Evolutionary conservation across 2,888 invertebrate species (phyloP).

Genomic region (Drosophila demipolita): DNA sequence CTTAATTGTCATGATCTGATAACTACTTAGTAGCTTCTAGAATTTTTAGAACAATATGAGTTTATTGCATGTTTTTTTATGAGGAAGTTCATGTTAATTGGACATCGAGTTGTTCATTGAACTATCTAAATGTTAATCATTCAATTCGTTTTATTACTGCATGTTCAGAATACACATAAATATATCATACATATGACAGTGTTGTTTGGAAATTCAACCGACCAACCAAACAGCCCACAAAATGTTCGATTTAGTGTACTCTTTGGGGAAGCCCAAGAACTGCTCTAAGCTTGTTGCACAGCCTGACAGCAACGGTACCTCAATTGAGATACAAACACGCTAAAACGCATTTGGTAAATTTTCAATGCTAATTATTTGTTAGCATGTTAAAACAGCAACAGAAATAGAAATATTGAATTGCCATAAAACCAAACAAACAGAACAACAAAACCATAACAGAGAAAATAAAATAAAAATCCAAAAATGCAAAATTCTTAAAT

Average conservation of each 20-base stretch:
- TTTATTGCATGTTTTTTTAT: constrained; percentile 62
- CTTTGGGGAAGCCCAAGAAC: constrained; percentile 39
- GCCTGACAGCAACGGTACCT: constrained; percentile 1
- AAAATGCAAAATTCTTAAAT: constrained; percentile 27
- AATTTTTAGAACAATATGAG: constrained; percentile 47
- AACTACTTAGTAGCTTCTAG: constrained; percentile 16
- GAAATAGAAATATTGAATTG: constrained; percentile 64
- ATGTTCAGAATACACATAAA: neutral
- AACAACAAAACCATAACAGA: constrained; percentile 7
- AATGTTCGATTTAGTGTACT: neutral
- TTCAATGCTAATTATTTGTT: constrained; percentile 68
- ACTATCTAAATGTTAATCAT: constrained; percentile 5
- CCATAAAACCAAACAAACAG: constrained; percentile 37
- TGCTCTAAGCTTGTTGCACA: constrained; percentile 33
- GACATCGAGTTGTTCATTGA: constrained; percentile 28
- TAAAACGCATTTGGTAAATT: constrained; percentile 24
- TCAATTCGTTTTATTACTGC: neutral
- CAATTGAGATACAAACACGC: constrained; percentile 25
- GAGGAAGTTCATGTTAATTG: constrained; percentile 63
- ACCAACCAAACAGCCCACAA: constrained; percentile 13
- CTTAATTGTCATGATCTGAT: constrained; percentile 56
- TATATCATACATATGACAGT: constrained; percentile 28
- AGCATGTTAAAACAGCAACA: constrained; percentile 53
- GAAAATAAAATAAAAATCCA: constrained; percentile 9
- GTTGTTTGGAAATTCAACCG: neutral